Evolutionary conservation across 2,888 invertebrate species (phyloP).

Genomic region (Calameuta pallipes): DNA sequence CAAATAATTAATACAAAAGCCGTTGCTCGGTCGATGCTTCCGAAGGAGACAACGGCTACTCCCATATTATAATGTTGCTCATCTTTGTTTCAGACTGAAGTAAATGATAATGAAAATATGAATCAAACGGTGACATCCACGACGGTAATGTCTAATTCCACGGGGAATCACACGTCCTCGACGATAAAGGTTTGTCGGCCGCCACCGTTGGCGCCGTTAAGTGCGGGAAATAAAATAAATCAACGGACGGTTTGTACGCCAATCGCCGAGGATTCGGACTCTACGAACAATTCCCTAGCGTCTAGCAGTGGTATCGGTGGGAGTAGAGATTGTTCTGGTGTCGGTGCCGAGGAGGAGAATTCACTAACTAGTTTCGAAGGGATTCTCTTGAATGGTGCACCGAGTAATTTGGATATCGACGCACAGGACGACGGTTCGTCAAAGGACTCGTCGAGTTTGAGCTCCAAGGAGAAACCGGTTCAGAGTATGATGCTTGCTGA

Average conservation of each 20-base stretch:
- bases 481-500: slow-evolving; percentile 79
- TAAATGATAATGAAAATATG: slow-evolving; percentile 53
- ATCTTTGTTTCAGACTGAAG: slow-evolving; percentile 50
- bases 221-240: slow-evolving; percentile 46
- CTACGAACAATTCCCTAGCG: slow-evolving; percentile 71
- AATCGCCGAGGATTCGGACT: slow-evolving; percentile 67
- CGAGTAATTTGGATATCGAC: slow-evolving; percentile 68
- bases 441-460: slow-evolving; percentile 65
- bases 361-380: slow-evolving; percentile 75
- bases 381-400: slow-evolving; percentile 71
- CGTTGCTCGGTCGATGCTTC: background rate
- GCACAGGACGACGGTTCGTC: slow-evolving; percentile 70
- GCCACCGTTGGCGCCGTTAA: slow-evolving; percentile 67
- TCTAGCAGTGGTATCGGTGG: slow-evolving; percentile 70
- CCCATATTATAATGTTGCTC: background rate
- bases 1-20: background rate
- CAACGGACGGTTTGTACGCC: slow-evolving; percentile 54
- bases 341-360: slow-evolving; percentile 72
- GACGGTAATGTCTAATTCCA: slow-evolving; percentile 40
- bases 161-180: slow-evolving; percentile 58
- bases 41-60: background rate
- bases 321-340: slow-evolving; percentile 65
- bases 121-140: slow-evolving; percentile 50
- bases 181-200: slow-evolving; percentile 59
- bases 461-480: slow-evolving; percentile 72